A percentile compares a stretch with the other conserved stretches of the same genome.
phyloP scores from a whole-genome alignment of 2,113 vertebrate genomes.

The Bubalus kerabau region DNA sequence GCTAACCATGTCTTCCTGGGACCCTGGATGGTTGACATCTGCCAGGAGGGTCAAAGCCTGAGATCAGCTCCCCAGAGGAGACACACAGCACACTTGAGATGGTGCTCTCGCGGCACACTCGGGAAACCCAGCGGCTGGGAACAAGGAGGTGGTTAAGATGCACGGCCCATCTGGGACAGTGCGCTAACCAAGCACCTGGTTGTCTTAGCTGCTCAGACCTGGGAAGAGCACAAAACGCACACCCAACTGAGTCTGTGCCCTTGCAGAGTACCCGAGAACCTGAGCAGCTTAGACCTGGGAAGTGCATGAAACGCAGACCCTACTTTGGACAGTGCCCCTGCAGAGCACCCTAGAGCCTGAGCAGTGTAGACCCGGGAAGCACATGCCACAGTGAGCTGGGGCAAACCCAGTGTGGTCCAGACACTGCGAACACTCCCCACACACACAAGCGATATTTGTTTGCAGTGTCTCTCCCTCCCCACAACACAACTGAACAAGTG shows the following conservation, averaged over 20 bases:
- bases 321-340: background rate
- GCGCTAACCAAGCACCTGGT: background rate
- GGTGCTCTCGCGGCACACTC: rapidly evolving
- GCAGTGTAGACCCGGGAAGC: background rate
- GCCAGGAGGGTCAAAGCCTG: background rate
- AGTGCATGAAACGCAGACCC: rapidly evolving
- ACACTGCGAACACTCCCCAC: background rate
- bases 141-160: background rate
- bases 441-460: background rate
- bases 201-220: background rate
- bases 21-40: rapidly evolving
- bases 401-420: background rate
- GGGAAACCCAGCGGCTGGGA: rapidly evolving
- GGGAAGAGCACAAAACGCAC: background rate
- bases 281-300: background rate
- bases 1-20: background rate
- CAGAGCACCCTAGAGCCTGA: background rate
- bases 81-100: background rate
- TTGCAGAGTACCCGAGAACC: background rate
- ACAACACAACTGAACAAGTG: background rate
- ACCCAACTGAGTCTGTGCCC: background rate
- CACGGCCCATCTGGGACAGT: background rate
- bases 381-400: rapidly evolving
- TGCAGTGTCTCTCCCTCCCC: background rate
- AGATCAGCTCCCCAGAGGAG: background rate